These are phyloP conservation scores for Scomber colias DNA, from an alignment of 2,113 vertebrate genomes.

Conservation along the genomic window DNA sequence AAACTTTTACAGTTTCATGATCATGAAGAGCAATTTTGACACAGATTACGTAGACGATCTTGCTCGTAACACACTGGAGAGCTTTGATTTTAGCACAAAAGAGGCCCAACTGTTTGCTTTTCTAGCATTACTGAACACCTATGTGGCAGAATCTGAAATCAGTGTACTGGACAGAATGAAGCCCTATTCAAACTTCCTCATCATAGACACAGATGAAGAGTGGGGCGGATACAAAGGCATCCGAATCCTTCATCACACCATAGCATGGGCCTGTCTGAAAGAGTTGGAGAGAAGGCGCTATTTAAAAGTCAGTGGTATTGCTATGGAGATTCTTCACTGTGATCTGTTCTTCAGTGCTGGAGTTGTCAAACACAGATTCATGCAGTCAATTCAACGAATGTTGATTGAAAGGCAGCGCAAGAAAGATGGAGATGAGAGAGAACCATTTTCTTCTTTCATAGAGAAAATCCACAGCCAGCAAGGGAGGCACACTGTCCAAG, in stretches of 20 bases:
- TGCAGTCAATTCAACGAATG: constrained; percentile 52
- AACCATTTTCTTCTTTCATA: constrained; percentile 68
- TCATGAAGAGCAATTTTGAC: constrained; percentile 73
- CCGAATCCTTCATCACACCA: constrained; percentile 43
- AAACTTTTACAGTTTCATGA: constrained; percentile 80
- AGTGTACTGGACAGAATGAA: constrained; percentile 63
- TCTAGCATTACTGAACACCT: constrained; percentile 61
- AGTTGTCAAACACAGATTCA: constrained; percentile 58
- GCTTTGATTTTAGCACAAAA: constrained; percentile 48
- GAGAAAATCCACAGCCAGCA: constrained; percentile 55
- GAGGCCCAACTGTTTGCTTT: constrained; percentile 28
- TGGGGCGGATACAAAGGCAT: constrained; percentile 39
- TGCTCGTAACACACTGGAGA: constrained; percentile 55
- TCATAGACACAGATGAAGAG: constrained; percentile 26
- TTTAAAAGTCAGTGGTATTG: neutral
- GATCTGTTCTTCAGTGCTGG: constrained; percentile 68
- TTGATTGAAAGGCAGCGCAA: constrained; percentile 67
- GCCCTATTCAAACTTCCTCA: constrained; percentile 49
- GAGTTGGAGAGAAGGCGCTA: constrained; percentile 32
- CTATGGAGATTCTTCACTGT: constrained; percentile 57
- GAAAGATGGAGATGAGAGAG: constrained; percentile 53
- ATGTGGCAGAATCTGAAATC: constrained; percentile 49
- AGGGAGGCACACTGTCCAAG: constrained; percentile 42
- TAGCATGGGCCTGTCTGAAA: constrained; percentile 66
- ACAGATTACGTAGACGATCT: constrained; percentile 31